Evolutionary conservation across 2,797 vertebrate species (phyloP).

Genomic region (Balearica regulorum): DNA sequence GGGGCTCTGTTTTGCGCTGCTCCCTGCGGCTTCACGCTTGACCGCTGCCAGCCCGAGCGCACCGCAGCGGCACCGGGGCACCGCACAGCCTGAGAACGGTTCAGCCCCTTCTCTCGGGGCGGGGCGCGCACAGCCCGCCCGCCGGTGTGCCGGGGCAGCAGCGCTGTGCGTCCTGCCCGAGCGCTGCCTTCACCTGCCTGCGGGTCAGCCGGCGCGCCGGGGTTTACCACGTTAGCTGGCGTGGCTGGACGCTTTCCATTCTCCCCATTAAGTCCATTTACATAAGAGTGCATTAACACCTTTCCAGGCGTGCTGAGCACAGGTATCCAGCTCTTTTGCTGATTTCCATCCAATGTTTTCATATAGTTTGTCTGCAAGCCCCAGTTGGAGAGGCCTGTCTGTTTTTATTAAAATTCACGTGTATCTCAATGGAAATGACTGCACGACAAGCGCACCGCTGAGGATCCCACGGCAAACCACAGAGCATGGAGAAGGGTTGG

Average conservation of each 20-base stretch:
- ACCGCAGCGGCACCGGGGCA: no score
- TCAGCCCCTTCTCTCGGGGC: not conserved
- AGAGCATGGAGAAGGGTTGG: rapidly evolving
- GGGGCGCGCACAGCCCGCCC: not conserved
- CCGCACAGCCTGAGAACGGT: no score
- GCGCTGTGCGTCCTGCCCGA: not conserved
- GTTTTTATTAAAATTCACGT: conserved; percentile 35
- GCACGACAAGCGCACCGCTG: not conserved
- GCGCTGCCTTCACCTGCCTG: not conserved
- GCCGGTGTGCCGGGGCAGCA: not conserved
- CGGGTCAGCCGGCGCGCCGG: not conserved
- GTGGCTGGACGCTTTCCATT: conserved; percentile 35
- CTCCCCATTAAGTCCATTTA: conserved; percentile 17
- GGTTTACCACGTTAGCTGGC: not conserved
- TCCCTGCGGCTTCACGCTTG: rapidly evolving
- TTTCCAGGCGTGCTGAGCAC: not conserved
- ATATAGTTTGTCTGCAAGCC: not conserved
- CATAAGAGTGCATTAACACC: not conserved
- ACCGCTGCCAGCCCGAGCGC: rapidly evolving
- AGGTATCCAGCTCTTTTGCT: not conserved
- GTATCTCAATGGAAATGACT: conserved; percentile 3
- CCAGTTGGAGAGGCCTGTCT: not conserved
- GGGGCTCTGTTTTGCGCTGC: no score
- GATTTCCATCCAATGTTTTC: conserved; percentile 8
- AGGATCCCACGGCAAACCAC: not conserved